Conservation (phyloP, 2,888 invertebrate species). For the Drosophila birchii region DNA sequence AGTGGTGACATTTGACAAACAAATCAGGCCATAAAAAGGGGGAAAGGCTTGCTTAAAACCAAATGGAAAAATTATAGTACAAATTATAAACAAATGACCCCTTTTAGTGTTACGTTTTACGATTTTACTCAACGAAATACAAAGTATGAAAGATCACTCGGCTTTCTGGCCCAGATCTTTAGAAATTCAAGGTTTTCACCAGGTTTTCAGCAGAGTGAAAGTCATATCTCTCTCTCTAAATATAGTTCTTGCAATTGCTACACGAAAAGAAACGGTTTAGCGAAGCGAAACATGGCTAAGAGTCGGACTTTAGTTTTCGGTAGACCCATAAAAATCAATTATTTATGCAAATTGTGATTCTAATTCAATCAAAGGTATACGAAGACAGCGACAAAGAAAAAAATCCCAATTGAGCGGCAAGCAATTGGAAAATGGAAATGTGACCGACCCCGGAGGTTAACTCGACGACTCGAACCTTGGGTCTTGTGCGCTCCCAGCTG, state of each 20-base stretch:
- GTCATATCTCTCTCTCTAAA: slow-evolving; percentile 18
- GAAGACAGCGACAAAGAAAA: slow-evolving; percentile 12
- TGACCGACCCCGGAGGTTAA: slow-evolving; percentile 34
- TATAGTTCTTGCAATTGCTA: slow-evolving; percentile 19
- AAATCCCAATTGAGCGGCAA: slow-evolving; percentile 41
- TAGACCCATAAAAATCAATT: slow-evolving; percentile 48
- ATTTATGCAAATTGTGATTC: slow-evolving; percentile 63
- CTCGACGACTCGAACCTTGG: slow-evolving; percentile 32
- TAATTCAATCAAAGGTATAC: slow-evolving; percentile 67
- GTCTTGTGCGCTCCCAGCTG: not conserved
- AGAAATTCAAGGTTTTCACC: slow-evolving; percentile 15
- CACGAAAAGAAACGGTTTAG: slow-evolving; percentile 5
- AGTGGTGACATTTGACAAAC: slow-evolving; percentile 21
- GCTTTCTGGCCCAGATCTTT: slow-evolving; percentile 19
- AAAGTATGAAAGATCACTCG: slow-evolving; percentile 2
- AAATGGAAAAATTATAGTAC: not conserved
- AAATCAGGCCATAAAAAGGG: slow-evolving; percentile 15
- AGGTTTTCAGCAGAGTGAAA: slow-evolving; percentile 21
- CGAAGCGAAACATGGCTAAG: slow-evolving; percentile 12
- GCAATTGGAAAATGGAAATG: slow-evolving; percentile 44
- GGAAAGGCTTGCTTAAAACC: not conserved
- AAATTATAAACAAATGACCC: slow-evolving; percentile 13
- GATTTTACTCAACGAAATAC: not conserved
- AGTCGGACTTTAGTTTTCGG: slow-evolving; percentile 17
- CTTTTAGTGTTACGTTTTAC: slow-evolving; percentile 11